Base-by-base conservation (phyloP, 2,888 invertebrate genomes). In the Synergus gifuensis region DNA sequence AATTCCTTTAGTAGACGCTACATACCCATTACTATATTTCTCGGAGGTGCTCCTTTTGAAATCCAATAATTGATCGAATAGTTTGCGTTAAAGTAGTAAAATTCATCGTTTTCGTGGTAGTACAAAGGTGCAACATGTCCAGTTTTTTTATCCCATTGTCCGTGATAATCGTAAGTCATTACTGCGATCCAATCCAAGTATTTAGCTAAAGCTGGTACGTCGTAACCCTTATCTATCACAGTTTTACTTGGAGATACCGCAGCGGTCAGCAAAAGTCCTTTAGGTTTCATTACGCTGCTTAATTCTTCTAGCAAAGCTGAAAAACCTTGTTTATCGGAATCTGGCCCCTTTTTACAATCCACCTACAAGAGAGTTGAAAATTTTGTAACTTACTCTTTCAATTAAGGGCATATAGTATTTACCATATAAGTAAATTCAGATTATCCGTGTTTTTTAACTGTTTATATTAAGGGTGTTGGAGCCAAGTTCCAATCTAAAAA, bases 141-240 rank as follows among this genome's bases (percentile, higher is more conserved):
- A 0, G 98, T 98, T 90, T 96, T 96, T 90, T 97, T 97, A 87
- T 98, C 98, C 98, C 98, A 98, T 87, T 97, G 97, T 0, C 98
- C 98, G 86, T 98, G 97, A 93, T 95, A 97, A 89, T 98, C 98
- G 88, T 98, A 98, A 0, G 97, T 96, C 98, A 98, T 98, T 0
- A 98, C 97, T 0, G 97, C 96, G 76, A 98, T 96, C 97, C 97
- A 98, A 90, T 98, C 98, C 79, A 98, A 93, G 89, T 96, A 94
- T 85, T 94, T 93, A 0, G 96, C 95, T 4, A 98, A 89, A 0
- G 94, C 94, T 0, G 96, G 95, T 0, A 98, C 97, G 88, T 98
- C 96, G 89, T 98, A 98, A 0, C 96, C 94, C 88, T 95, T 96
- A 90, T 98, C 97, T 79, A 98, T 96, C 0, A 98, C 96, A 85